These are phyloP conservation scores for Machimus rusticus DNA, from an alignment of 2,888 invertebrate species.

Conservation along the genomic window DNA sequence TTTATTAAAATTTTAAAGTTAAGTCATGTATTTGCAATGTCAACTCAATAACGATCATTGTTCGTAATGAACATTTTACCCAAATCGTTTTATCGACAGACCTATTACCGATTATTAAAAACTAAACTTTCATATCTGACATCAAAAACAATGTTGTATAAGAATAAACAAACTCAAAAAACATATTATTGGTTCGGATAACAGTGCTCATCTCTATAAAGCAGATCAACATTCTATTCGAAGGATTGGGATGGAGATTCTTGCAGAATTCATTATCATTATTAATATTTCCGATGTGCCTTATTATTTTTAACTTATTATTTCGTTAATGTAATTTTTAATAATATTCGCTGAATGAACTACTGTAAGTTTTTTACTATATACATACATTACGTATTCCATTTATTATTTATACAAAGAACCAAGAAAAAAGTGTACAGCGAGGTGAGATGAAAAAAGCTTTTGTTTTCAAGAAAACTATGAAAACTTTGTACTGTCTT, in stretches of 20 bases:
- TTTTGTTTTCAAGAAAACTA: constrained; percentile 19
- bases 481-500: constrained; percentile 22
- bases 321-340: constrained; percentile 12
- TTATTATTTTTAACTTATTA: constrained; percentile 38
- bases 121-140: neutral
- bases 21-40: neutral
- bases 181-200: neutral
- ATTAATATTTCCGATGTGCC: constrained; percentile 36
- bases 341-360: constrained; percentile 15
- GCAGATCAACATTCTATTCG: neutral
- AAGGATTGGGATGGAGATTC: neutral
- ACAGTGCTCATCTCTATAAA: neutral
- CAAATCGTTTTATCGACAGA: neutral
- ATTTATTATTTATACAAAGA: constrained; percentile 5
- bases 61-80: neutral
- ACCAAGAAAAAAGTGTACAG: neutral
- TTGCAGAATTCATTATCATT: neutral
- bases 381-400: constrained; percentile 25
- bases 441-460: neutral
- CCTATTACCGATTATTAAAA: neutral
- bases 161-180: neutral
- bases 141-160: neutral
- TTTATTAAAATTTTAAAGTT: neutral
- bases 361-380: neutral
- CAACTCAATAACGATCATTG: neutral